A percentile compares a stretch with the other conserved stretches of the same genome.
Evolutionary conservation across 1,140 invertebrate species (phyloP).

Genomic region (Saxidomus purpurata): DNA sequence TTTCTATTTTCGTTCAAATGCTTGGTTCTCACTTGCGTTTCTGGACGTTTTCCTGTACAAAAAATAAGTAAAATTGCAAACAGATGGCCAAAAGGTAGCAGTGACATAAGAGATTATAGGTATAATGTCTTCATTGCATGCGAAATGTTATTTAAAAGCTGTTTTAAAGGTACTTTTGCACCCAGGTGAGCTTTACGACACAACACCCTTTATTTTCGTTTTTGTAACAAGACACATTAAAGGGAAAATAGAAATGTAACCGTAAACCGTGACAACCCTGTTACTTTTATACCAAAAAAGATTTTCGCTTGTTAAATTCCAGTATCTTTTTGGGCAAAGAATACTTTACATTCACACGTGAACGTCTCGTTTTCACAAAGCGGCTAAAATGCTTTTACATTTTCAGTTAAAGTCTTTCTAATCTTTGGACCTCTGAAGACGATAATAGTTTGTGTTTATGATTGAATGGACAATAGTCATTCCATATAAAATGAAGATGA

Average conservation of each 20-base stretch:
- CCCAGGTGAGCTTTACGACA: not conserved
- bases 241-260: not conserved
- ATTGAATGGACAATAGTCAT: not conserved
- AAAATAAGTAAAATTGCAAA: not conserved
- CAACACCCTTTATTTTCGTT: conserved; percentile 7
- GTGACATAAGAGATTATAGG: conserved; percentile 24
- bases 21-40: not conserved
- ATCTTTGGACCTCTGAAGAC: not conserved
- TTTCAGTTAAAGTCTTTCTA: no score
- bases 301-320: no score
- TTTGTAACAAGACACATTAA: conserved; percentile 11
- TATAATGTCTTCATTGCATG: conserved; percentile 4
- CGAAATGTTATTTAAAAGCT: not conserved
- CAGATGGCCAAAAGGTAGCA: not conserved
- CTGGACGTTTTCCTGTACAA: not conserved
- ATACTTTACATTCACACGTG: no score
- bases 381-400: no score
- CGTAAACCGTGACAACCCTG: conserved; percentile 11
- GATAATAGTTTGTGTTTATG: not conserved
- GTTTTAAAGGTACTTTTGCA: not conserved
- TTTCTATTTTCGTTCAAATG: no score
- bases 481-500: conserved; percentile 3
- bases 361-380: no score
- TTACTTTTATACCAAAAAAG: not conserved
- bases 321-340: no score